Conservation (phyloP, 2,113 vertebrate species). For the Gymnobelideus leadbeateri region DNA sequence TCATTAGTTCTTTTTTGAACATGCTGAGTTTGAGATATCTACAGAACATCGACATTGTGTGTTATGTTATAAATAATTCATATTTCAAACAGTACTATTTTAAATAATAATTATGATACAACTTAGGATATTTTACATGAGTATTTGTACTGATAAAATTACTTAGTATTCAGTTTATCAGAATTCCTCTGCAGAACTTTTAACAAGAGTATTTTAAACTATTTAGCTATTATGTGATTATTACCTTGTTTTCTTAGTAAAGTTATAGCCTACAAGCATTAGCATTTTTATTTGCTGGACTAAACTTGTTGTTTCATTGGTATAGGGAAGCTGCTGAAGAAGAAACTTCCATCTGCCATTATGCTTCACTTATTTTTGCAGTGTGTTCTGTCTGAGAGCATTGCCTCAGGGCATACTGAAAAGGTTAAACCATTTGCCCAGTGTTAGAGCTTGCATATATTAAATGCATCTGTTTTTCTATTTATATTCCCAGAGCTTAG, state of each 20-base stretch:
- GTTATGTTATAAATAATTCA: background rate
- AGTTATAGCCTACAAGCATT: background rate
- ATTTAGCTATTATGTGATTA: background rate
- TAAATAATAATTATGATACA: too few species aligned
- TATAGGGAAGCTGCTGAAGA: background rate
- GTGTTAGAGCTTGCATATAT: background rate
- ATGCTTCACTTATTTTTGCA: background rate
- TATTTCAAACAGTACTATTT: background rate
- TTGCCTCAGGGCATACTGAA: background rate
- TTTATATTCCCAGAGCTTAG: background rate
- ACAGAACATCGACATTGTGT: too few species aligned
- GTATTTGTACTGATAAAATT: background rate
- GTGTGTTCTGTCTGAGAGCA: background rate
- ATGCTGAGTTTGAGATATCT: too few species aligned
- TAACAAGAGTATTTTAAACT: background rate
- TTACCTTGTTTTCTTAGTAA: background rate
- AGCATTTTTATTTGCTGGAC: background rate
- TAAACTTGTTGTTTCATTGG: background rate
- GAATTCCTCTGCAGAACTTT: background rate
- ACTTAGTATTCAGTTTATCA: background rate
- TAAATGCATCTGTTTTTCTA: background rate
- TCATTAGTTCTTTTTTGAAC: too few species aligned
- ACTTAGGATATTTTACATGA: background rate
- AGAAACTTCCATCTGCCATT: background rate
- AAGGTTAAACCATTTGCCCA: background rate